Evolutionary conservation across 2,797 vertebrate species (phyloP), one percentile per base, ranked within the genome.

Genomic region (Gymnothorax javanicus): DNA sequence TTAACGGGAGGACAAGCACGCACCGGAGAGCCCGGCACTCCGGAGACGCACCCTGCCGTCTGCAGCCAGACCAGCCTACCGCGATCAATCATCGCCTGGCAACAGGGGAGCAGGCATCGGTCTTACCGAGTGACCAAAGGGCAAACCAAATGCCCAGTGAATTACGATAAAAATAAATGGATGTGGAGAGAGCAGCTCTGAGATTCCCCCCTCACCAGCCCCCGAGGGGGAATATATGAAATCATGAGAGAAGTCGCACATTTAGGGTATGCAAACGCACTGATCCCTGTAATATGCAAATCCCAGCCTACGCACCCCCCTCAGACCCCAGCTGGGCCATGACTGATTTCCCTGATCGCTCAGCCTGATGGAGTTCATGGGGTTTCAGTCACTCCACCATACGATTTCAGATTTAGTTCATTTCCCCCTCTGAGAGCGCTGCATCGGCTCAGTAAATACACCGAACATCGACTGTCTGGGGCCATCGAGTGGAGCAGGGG

Each of bases 141-240:
- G 17, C 5, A 82, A 88, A 87, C 84, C 85, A 92, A 93, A 89
- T 87, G 88, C 85, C 84, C 69, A 88, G 88, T 93, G 90, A 94
- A 94, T 95, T 91, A 94, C 93, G 88, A 93, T 94, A 93, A 87
- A 88, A 91, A 92, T 91, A 88, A 89, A 94, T 92, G 88, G 90
- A 83, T 52, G 52, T n/a, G 73, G 82, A 86, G 87, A 83, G 67
- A 33, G 77, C 77, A 84, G 88, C 88, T 89, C 87, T 86, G 86
- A 87, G 87, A 90, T 89, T 52, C 77, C 56, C 87, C 86, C 82
- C 85, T 87, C 64, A 86, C 86, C 59, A n/a, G 73, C 82, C 64
- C 15, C 27, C 3, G 25, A 85, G 9, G 23, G 52, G 62, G 54
- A 84, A 88, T 91, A 85, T 89, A 87, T 82, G 83, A 81, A 75